Base-by-base conservation (phyloP, 2,888 invertebrate genomes). In the Carabus problematicus region DNA sequence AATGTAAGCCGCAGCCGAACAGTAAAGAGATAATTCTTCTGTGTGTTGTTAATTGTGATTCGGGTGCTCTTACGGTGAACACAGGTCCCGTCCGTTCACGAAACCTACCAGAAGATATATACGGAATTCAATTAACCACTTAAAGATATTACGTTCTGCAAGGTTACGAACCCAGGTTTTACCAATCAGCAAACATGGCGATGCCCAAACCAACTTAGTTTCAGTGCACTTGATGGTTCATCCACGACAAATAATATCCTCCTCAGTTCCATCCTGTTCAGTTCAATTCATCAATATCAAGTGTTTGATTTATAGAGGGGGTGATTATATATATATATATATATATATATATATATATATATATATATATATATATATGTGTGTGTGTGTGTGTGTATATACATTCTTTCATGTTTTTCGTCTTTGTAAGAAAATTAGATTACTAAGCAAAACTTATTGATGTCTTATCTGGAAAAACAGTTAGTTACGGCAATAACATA, bases 61-160 rank as follows among this genome's bases (percentile, higher is more conserved):
- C 64, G 40, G 12, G 19, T 43, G 56, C 43, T 12, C 14, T 29
- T 16, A 19, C 12, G 49, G 18, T 14, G 12, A 49, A 49, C 14
- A 49, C 1, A 18, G 4, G 16, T 16, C 18, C 14, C 4, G 16
- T 16, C 18, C 14, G 52, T 9, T 14, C 29, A 18, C 49, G 63
- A 47, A 59, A 41, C 58, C 58, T 49, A 66, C 49, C 59, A 49
- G 59, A 66, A 66, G 59, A 66, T 67, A 67, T 52, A 67, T 67
- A 67, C 67, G 54, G 52, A 67, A 67, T 67, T 67, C 67, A 67
- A 67, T 67, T 67, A 60, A 60, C 67, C 67, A 67, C 60, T 67
- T 67, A 60, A 60, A 54, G 59, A 67, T 67, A 67, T 67, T 67
- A 67, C 58, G 49, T 58, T 29, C 58, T 56, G 58, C 52, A 58